Base-by-base conservation (phyloP, 2,888 invertebrate species). In the Xanthostigma xanthostigma region DNA sequence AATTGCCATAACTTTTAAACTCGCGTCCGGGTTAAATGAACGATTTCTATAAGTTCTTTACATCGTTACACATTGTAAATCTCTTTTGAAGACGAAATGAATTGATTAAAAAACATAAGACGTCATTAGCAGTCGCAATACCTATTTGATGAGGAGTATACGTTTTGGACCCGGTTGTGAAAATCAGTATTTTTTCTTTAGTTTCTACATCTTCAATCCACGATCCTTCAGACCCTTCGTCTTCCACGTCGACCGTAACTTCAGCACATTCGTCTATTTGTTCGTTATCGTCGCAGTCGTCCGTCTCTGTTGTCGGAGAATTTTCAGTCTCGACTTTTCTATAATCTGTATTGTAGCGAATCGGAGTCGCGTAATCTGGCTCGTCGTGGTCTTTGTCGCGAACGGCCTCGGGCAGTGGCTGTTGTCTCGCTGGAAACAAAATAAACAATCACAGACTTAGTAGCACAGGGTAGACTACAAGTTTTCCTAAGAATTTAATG, bases 91-190 rank as follows among this genome's bases (percentile, higher is more conserved):
- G 6, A 27, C 27, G 17, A 17, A 17, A 4, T 17, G 17, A 17
- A 17, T 3, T 17, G 17, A 17, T 17, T 17, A 17, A 17, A 17
- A 17, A 17, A 17, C 4, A 17, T 17, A 17, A 17, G 17, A 17
- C 4, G 27, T 6, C 27, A 27, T 27, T 27, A 27, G 27, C 6
- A 6, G 27, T 6, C 27, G 6, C 6, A 27, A 27, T 27, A 27
- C 84, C 85, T 54, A 90, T 80, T 67, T 87, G 85, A 70, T 90
- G 90, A 0, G 89, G 89, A 0, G 85, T 86, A 59, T 84, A 89
- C 0, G 89, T 88, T 63, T 82, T 79, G 6, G 81, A 81, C 0
- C 89, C 89, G 27, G 84, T 86, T 2, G 87, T 86, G 63, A 88
- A 90, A 54, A 90, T 88, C 17, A 90, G 71, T 64, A 79, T 80